Conservation (phyloP, 2,888 invertebrate genomes). For the Hydropsyche betteni region DNA sequence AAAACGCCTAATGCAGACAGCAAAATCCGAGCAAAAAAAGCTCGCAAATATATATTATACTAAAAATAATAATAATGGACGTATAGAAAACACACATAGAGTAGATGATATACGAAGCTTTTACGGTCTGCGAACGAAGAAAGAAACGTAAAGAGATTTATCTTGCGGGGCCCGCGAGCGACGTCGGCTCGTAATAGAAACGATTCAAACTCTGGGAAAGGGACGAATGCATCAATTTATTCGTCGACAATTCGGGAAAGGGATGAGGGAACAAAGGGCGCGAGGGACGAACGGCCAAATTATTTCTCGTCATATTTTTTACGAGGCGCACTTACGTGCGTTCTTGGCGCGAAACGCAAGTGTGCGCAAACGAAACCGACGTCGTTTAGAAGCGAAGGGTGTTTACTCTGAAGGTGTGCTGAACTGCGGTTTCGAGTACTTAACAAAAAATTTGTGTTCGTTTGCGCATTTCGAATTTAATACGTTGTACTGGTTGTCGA, state of each 20-base stretch:
- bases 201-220: constrained; percentile 32
- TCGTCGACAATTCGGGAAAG: background rate
- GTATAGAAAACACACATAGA: background rate
- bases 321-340: too few relatives aligned
- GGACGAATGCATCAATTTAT: constrained; percentile 36
- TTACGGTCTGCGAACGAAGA: constrained; percentile 34
- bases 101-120: constrained; percentile 17
- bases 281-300: constrained; percentile 24
- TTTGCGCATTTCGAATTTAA: too few relatives aligned
- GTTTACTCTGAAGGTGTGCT: too few relatives aligned
- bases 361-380: too few relatives aligned
- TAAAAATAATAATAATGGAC: background rate
- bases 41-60: background rate
- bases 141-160: constrained; percentile 38
- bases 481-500: too few relatives aligned
- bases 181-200: constrained; percentile 17
- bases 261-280: constrained; percentile 19
- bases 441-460: too few relatives aligned
- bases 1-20: too few relatives aligned
- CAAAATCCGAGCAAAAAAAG: too few relatives aligned
- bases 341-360: too few relatives aligned
- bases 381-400: too few relatives aligned
- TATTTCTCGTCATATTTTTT: constrained; percentile 41
- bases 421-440: too few relatives aligned
- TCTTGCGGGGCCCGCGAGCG: background rate